These are phyloP conservation scores for Phoxinus phoxinus DNA, from an alignment of 2,113 vertebrate species.

Conservation along the genomic window DNA sequence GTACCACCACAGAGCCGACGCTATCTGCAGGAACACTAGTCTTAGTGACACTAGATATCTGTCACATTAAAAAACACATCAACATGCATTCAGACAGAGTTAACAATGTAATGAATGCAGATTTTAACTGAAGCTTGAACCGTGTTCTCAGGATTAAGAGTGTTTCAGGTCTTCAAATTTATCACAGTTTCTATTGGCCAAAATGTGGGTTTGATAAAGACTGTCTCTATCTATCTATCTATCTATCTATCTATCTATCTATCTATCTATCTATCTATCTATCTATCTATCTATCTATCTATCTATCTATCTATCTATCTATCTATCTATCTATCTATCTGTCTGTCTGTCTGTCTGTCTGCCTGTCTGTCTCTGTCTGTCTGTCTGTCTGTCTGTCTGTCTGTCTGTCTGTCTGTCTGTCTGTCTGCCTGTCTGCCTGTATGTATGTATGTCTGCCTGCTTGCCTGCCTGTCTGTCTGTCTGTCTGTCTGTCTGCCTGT, in stretches of 20 bases:
- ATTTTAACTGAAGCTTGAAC: too few species aligned
- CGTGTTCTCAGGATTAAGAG: too few species aligned
- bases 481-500: accelerated
- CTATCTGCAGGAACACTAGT: constrained; percentile 83
- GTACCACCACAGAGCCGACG: constrained; percentile 98
- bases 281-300: too few species aligned
- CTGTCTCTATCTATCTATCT: background rate
- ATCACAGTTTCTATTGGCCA: too few species aligned
- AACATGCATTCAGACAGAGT: too few species aligned
- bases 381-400: background rate
- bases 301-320: background rate
- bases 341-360: background rate
- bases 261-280: too few species aligned
- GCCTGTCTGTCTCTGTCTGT: background rate
- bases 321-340: background rate
- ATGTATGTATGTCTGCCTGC: background rate
- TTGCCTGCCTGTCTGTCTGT: accelerated
- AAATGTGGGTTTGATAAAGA: too few species aligned
- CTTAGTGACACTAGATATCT: background rate
- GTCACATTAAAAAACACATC: too few species aligned
- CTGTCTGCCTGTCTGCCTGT: background rate
- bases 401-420: background rate
- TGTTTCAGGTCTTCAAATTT: too few species aligned
- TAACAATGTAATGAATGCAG: too few species aligned
- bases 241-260: background rate